Evolutionary conservation across 1,140 invertebrate genomes (phyloP).

Genomic region (Planococcus citri): DNA sequence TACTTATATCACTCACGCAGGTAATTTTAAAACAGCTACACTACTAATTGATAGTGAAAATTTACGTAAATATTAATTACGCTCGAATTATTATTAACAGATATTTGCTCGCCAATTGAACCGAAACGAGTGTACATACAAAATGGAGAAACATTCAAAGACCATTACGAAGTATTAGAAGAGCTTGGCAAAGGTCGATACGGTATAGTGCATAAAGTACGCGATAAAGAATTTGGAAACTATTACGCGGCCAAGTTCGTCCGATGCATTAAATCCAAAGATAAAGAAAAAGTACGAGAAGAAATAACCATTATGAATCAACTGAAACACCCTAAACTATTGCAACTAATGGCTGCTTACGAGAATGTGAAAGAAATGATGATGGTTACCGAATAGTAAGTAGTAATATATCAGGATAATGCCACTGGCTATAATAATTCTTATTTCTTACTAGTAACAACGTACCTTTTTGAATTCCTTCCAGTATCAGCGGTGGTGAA

Average conservation of each 20-base stretch:
- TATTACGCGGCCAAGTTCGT: constrained; percentile 85
- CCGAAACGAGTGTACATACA: constrained; percentile 36
- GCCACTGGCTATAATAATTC: background rate
- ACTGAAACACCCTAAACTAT: constrained; percentile 75
- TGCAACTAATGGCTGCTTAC: constrained; percentile 77
- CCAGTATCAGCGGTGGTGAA: constrained; percentile 80
- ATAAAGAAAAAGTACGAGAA: constrained; percentile 72
- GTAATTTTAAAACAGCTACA: constrained; percentile 19
- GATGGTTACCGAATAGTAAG: constrained; percentile 91
- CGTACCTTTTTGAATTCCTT: constrained; percentile 23
- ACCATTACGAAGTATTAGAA: constrained; percentile 49
- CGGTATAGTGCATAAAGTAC: constrained; percentile 59
- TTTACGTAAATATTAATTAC: background rate
- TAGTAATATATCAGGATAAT: constrained; percentile 30
- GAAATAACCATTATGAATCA: constrained; percentile 89
- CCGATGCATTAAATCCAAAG: constrained; percentile 61
- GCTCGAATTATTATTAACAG: background rate
- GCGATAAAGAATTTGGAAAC: constrained; percentile 53
- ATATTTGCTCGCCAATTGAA: constrained; percentile 28
- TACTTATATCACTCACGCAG: constrained; percentile 29
- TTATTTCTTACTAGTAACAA: background rate
- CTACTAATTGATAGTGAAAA: background rate
- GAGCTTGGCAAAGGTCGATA: constrained; percentile 72
- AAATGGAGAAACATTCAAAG: constrained; percentile 43
- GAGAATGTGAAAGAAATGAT: constrained; percentile 73